phyloP scores from a whole-genome alignment of 2,797 vertebrate species.

The Podarcis siculus region DNA sequence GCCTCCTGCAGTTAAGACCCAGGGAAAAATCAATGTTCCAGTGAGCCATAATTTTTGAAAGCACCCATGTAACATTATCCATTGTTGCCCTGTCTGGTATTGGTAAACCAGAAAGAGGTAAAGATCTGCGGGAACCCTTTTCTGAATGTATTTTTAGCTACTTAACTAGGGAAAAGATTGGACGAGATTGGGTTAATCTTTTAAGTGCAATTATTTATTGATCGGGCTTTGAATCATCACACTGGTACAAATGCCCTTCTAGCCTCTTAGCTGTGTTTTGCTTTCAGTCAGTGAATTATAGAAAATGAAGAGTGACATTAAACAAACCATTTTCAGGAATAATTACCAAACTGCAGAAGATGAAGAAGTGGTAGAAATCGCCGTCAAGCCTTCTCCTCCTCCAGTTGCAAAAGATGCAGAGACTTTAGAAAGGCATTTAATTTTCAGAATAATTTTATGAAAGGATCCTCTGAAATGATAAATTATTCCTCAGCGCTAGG shows the following conservation, averaged over 20 bases:
- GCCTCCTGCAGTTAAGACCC: background rate
- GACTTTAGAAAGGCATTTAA: conserved; percentile 30
- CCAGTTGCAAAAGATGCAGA: conserved; percentile 6
- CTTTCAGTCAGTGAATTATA: conserved; percentile 36
- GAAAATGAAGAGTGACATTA: conserved; percentile 43
- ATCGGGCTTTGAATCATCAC: conserved; percentile 38
- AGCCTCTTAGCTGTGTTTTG: conserved; percentile 38
- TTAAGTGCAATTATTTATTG: conserved; percentile 50
- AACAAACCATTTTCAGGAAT: conserved; percentile 8
- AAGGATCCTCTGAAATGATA: background rate
- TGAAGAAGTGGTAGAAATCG: conserved; percentile 30
- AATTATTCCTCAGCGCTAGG: background rate
- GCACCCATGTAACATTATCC: background rate
- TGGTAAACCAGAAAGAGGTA: conserved; percentile 15
- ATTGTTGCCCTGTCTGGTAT: conserved; percentile 24
- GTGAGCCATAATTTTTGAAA: conserved; percentile 10
- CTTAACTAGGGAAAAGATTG: conserved; percentile 9
- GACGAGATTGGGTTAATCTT: conserved; percentile 22
- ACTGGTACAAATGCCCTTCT: conserved; percentile 17
- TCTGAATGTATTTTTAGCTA: conserved; percentile 35
- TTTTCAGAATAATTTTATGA: conserved; percentile 4
- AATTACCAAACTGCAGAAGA: conserved; percentile 36
- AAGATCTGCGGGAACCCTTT: conserved; percentile 19
- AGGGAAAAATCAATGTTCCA: conserved; percentile 18
- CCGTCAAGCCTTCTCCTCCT: conserved; percentile 21